A percentile compares a stretch with the other conserved stretches of the same genome.
Evolutionary conservation across 2,113 vertebrate species (phyloP).

Genomic region (Pelusios castaneus): DNA sequence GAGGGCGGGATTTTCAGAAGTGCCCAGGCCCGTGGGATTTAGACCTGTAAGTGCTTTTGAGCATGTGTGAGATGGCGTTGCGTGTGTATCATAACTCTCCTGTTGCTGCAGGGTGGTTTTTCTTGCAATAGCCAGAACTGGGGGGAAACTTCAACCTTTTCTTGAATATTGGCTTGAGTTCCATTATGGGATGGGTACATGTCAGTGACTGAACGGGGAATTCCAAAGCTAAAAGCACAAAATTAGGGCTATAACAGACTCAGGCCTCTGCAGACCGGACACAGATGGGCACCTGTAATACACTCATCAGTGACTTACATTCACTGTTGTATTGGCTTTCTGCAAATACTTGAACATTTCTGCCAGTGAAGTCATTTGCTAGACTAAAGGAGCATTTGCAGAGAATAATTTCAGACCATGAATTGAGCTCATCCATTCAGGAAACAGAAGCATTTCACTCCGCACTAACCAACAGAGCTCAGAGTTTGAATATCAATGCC

Average conservation of each 20-base stretch:
- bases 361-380: neutral
- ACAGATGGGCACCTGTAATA: constrained; percentile 40
- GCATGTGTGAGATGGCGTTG: neutral
- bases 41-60: no score
- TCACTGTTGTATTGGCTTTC: neutral
- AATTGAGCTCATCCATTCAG: constrained; percentile 25
- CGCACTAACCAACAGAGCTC: constrained; percentile 30
- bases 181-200: no score
- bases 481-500: constrained; percentile 48
- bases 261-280: constrained; percentile 56
- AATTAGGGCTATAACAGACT: neutral
- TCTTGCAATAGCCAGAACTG: constrained; percentile 36
- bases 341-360: neutral
- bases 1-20: no score
- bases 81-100: constrained; percentile 9
- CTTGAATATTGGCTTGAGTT: constrained; percentile 18
- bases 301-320: neutral
- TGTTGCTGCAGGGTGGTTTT: constrained; percentile 60
- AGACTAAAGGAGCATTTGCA: neutral
- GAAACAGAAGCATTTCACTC: constrained; percentile 41
- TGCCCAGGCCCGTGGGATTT: no score
- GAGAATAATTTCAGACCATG: neutral
- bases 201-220: neutral
- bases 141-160: constrained; percentile 47
- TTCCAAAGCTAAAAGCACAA: constrained; percentile 21